Percentiles rank a stretch among this genome's conserved stretches.
phyloP scores from a whole-genome alignment of 2,888 invertebrate species.

The Rambutsinella grinnellia region DNA sequence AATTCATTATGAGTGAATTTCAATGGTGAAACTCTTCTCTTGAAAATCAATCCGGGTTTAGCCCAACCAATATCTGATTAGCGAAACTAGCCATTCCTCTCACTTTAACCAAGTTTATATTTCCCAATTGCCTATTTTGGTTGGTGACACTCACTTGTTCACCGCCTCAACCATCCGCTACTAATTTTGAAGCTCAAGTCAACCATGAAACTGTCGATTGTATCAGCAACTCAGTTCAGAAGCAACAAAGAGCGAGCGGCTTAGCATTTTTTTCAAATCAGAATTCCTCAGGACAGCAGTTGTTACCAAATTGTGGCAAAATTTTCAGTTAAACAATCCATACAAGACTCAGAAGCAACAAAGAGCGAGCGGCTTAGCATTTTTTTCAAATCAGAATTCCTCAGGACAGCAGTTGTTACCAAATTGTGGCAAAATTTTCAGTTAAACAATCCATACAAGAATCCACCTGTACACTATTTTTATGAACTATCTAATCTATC shows the following conservation, averaged over 20 bases:
- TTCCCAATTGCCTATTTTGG: background rate
- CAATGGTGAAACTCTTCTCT: background rate
- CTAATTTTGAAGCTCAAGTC: constrained; percentile 21
- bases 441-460: no score
- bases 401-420: background rate
- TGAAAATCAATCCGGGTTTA: background rate
- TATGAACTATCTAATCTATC: background rate
- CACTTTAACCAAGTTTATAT: background rate
- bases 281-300: background rate
- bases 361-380: background rate
- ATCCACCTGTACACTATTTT: background rate
- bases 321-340: no score
- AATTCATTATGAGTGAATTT: background rate
- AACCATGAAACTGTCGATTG: constrained; percentile 34
- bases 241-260: background rate
- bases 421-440: no score
- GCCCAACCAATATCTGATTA: background rate
- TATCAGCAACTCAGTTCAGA: background rate
- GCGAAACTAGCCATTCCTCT: background rate
- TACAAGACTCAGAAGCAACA: background rate
- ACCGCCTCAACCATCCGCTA: constrained; percentile 2
- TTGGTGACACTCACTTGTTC: background rate
- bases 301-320: background rate
- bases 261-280: background rate
- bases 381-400: background rate